Percentiles rank a stretch among this genome's conserved stretches.
Conservation (phyloP, 2,797 vertebrate species). For the Linurgus olivaceus region DNA sequence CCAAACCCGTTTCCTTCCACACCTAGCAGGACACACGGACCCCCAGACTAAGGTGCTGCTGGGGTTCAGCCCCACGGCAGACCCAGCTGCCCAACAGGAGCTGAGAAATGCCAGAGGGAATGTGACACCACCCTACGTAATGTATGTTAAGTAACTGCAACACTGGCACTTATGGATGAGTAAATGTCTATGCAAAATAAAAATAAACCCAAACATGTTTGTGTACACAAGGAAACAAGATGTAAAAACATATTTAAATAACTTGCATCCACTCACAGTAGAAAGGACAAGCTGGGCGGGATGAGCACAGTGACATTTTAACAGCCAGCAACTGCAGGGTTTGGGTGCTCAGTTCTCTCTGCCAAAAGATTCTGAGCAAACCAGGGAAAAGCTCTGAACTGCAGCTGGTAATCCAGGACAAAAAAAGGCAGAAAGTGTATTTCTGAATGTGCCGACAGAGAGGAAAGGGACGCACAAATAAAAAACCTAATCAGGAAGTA, state of each 20-base stretch:
- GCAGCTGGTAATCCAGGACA: background rate
- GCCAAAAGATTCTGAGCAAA: background rate
- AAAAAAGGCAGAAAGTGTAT: background rate
- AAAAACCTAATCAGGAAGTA: background rate
- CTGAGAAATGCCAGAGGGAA: background rate
- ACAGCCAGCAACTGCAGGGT: background rate
- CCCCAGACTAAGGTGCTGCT: background rate
- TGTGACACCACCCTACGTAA: background rate
- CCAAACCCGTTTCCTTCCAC: background rate
- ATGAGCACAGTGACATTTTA: background rate
- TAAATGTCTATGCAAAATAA: background rate
- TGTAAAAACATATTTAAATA: background rate
- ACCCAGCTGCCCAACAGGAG: background rate
- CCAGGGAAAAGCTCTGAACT: background rate
- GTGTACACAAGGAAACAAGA: background rate
- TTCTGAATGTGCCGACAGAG: background rate
- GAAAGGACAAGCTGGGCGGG: background rate
- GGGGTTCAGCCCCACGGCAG: background rate
- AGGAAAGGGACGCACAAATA: background rate
- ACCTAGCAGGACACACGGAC: fast-evolving
- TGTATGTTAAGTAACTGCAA: background rate
- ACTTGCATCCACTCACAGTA: background rate
- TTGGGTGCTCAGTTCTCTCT: background rate
- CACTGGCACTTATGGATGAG: background rate
- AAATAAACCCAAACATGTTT: background rate